Conservation (phyloP, 2,113 vertebrate species). For the Chaenogobius annularis region DNA sequence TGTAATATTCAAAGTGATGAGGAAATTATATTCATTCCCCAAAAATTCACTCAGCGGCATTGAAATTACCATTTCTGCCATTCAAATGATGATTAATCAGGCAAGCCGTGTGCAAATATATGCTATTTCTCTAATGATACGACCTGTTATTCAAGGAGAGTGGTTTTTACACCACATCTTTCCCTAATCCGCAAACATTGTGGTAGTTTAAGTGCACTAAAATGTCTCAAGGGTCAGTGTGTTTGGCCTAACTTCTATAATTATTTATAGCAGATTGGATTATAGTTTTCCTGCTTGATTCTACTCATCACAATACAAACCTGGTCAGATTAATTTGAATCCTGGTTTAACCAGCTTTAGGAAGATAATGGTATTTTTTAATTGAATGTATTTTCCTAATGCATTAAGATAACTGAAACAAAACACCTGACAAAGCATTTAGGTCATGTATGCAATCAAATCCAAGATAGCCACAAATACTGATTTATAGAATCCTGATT, state of each 20-base stretch:
- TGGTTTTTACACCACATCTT: background rate
- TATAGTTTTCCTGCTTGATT: too few relatives aligned
- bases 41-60: constrained; percentile 70
- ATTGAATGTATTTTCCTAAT: too few relatives aligned
- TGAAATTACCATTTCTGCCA: background rate
- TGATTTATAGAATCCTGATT: too few relatives aligned
- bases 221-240: background rate
- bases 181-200: background rate
- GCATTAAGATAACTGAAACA: too few relatives aligned
- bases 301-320: too few relatives aligned
- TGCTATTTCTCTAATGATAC: background rate
- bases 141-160: background rate
- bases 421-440: too few relatives aligned
- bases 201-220: background rate
- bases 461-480: too few relatives aligned
- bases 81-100: constrained; percentile 1
- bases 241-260: background rate
- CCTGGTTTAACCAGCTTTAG: too few relatives aligned
- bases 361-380: too few relatives aligned
- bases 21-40: constrained; percentile 39
- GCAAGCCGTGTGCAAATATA: background rate
- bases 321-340: too few relatives aligned
- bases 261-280: too few relatives aligned
- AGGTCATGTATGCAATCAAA: too few relatives aligned
- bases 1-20: constrained; percentile 53